A percentile compares a stretch with the other conserved stretches of the same genome.
Conservation (phyloP, 2,888 invertebrate species). For the Anthrax anthrax region DNA sequence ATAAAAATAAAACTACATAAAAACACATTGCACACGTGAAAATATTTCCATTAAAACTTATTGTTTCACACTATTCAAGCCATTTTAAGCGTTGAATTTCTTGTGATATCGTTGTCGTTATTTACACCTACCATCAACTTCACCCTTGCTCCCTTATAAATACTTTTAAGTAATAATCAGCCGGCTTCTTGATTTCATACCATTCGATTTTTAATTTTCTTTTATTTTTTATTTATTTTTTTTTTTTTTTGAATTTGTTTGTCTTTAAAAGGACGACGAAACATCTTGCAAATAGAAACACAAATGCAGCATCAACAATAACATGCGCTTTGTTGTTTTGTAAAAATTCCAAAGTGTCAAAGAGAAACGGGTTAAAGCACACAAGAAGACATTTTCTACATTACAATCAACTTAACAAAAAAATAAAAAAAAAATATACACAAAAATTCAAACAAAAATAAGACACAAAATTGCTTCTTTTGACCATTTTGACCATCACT, state of each 20-base stretch:
- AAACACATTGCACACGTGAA: slow-evolving; percentile 2
- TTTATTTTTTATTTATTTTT: too few relatives aligned
- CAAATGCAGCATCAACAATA: not conserved
- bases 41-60: slow-evolving; percentile 6
- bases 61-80: slow-evolving; percentile 5
- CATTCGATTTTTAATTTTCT: too few relatives aligned
- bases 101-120: not conserved
- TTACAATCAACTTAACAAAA: not conserved
- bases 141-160: too few relatives aligned
- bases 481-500: not conserved
- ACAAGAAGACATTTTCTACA: not conserved
- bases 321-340: slow-evolving; percentile 1
- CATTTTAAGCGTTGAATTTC: not conserved
- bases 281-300: not conserved
- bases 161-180: too few relatives aligned
- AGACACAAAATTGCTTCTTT: slow-evolving; percentile 5
- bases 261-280: not conserved
- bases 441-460: not conserved
- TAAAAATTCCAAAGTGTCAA: slow-evolving; percentile 7
- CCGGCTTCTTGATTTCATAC: too few relatives aligned
- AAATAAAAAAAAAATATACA: not conserved
- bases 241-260: too few relatives aligned
- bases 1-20: not conserved
- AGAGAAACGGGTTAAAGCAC: not conserved
- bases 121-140: too few relatives aligned